A percentile compares a stretch with the other conserved stretches of the same genome.
phyloP scores from a whole-genome alignment of 2,113 vertebrate genomes.

The Zosterops japonicus region DNA sequence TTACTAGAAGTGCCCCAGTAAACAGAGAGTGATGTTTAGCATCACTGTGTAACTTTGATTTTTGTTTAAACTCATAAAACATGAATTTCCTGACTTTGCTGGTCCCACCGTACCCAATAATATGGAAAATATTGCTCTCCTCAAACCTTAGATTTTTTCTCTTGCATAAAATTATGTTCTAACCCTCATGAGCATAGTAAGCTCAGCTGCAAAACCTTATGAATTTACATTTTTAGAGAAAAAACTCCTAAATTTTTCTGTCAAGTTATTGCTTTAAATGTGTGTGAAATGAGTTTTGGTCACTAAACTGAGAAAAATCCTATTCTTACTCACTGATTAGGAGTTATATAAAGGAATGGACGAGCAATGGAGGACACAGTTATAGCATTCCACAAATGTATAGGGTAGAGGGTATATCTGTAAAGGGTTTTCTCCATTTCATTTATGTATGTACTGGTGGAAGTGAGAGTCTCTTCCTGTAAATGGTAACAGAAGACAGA shows the following conservation, averaged over 20 bases:
- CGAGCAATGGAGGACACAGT: background rate
- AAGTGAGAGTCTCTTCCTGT: background rate
- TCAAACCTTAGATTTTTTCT: background rate
- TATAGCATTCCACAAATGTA: background rate
- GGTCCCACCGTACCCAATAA: slow-evolving; percentile 64
- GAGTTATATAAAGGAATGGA: background rate
- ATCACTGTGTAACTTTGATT: slow-evolving; percentile 58
- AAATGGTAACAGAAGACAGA: background rate
- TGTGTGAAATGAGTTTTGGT: background rate
- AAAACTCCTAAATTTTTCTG: background rate
- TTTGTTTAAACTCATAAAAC: slow-evolving; percentile 65
- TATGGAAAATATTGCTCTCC: slow-evolving; percentile 50
- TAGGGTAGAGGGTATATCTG: background rate
- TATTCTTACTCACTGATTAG: background rate
- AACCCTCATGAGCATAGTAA: slow-evolving; percentile 30
- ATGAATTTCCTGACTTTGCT: slow-evolving; percentile 68
- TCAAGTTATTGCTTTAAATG: background rate
- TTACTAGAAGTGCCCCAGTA: background rate
- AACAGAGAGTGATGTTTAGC: slow-evolving; percentile 34
- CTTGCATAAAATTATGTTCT: slow-evolving; percentile 42
- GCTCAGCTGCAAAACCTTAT: slow-evolving; percentile 22
- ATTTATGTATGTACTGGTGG: accelerated
- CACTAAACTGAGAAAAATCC: background rate
- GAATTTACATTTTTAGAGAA: slow-evolving; percentile 14
- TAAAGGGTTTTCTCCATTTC: background rate